A percentile compares a stretch with the other conserved stretches of the same genome.
Evolutionary conservation across 92 coral and sea anemone species (phyloP).

Genomic region (Heteractis magnifica): DNA sequence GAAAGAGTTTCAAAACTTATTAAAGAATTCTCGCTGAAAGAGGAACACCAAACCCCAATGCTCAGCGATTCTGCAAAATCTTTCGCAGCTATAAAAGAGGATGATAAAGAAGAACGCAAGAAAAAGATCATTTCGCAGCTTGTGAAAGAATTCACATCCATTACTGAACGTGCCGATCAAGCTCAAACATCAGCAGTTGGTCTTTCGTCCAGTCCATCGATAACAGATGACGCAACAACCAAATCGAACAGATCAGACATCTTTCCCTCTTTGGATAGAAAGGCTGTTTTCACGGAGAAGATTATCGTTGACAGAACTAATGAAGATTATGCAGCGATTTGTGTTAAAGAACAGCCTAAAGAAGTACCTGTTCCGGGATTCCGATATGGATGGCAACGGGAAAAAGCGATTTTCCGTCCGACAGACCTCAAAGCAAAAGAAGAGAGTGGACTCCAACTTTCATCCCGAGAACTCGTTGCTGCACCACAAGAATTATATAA

Average conservation of each 20-base stretch:
- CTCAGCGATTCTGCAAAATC: neutral
- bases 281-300: neutral
- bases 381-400: conserved; percentile 32
- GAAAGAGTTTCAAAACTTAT: neutral
- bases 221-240: no score
- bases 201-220: neutral
- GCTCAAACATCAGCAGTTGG: neutral
- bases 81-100: neutral
- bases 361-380: conserved; percentile 21
- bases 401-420: conserved; percentile 34
- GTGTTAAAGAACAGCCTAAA: conserved; percentile 14
- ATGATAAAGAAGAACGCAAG: neutral
- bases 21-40: neutral
- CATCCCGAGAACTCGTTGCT: neutral
- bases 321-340: conserved; percentile 22
- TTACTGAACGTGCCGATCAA: neutral
- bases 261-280: neutral
- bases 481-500: neutral
- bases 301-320: conserved; percentile 25
- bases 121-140: conserved; percentile 2
- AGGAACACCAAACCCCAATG: neutral
- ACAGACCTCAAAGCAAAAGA: neutral
- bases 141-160: conserved; percentile 17
- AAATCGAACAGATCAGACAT: no score
- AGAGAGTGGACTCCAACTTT: neutral